Conservation (phyloP, 23 tunicate genomes). For the Halocynthia roretzi region DNA sequence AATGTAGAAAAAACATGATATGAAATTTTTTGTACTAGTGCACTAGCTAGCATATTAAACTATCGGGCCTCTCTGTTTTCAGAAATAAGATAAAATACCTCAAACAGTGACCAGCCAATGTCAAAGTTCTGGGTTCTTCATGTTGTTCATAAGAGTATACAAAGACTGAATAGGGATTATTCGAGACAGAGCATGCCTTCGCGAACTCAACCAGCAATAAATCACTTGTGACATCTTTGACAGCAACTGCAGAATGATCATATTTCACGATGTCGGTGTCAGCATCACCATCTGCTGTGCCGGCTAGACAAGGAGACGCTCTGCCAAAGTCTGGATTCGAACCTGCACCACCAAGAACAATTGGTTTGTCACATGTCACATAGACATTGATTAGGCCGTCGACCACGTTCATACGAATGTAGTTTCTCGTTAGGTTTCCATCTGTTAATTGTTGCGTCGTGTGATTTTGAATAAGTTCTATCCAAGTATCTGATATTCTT, state of each 20-base stretch:
- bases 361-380: conserved; percentile 19
- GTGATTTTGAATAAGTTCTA: conserved; percentile 16
- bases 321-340: not conserved
- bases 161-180: conserved; percentile 1
- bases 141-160: conserved; percentile 11
- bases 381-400: conserved; percentile 11
- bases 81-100: not conserved
- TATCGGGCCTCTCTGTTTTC: no score
- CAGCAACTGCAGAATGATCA: not conserved
- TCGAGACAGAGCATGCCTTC: not conserved
- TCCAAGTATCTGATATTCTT: conserved; percentile 20
- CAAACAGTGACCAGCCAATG: conserved; percentile 14
- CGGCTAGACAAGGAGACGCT: not conserved
- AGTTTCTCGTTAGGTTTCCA: conserved; percentile 4
- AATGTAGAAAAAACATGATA: no score
- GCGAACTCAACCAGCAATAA: conserved; percentile 1
- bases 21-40: no score
- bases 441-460: not conserved
- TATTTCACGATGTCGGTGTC: conserved; percentile 17
- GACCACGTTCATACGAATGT: conserved; percentile 13
- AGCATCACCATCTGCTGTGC: conserved; percentile 15
- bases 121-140: conserved; percentile 7
- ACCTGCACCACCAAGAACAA: not conserved
- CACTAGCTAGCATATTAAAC: no score
- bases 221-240: not conserved